phyloP scores from a whole-genome alignment of 2,113 vertebrate genomes.

The Emydura subglobosa region DNA sequence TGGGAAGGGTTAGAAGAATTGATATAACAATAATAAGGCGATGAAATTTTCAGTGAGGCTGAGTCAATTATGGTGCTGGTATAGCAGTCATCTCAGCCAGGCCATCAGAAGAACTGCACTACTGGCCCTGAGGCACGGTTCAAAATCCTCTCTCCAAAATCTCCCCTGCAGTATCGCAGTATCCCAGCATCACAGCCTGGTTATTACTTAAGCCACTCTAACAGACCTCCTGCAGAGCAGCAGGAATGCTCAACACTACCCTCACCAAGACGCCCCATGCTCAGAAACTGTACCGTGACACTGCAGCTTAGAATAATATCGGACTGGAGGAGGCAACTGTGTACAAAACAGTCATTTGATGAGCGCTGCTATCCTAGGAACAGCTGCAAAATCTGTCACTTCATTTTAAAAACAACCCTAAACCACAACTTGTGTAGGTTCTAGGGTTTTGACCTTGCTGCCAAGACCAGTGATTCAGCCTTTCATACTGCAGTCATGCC shows the following conservation, averaged over 20 bases:
- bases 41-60: not conserved
- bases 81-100: not conserved
- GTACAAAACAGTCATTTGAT: not conserved
- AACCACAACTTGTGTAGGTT: not conserved
- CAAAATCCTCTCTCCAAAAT: not conserved
- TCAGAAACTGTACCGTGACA: not conserved
- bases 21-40: not conserved
- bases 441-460: constrained; percentile 16
- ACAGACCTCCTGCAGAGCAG: not conserved
- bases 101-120: not conserved
- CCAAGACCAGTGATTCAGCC: constrained; percentile 13
- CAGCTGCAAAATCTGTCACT: constrained; percentile 18
- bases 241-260: not conserved
- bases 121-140: not conserved
- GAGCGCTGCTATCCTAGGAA: not conserved
- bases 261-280: not conserved
- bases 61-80: not conserved
- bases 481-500: constrained; percentile 31
- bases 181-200: rapidly evolving
- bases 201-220: not conserved
- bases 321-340: not conserved
- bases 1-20: not conserved
- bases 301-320: not conserved
- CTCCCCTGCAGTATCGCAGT: not conserved
- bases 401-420: not conserved